Evolutionary conservation across 37 sponge, comb jelly and placozoan species (phyloP), one percentile per base, ranked within the genome.

Genomic region (Eunapius fragilis): DNA sequence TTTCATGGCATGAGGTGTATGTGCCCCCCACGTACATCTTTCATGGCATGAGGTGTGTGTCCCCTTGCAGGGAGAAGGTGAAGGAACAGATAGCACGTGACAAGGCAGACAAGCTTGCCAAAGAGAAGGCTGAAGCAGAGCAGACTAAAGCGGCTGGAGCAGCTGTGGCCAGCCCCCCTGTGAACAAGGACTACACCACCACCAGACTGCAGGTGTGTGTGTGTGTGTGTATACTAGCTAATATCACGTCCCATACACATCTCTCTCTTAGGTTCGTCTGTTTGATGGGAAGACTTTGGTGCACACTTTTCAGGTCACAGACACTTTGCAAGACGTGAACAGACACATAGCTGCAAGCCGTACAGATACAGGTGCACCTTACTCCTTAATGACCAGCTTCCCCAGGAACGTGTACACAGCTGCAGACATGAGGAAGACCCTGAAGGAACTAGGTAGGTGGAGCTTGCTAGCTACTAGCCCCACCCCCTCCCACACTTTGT

Each of bases 71-170:
- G 71, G 83, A 94, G 70, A 91, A 84, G 84, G 92, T 94, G 48
- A 82, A 80, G 48, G 95, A 91, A 0, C 83, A 94, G 79, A 94
- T 94, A 77, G 95, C 95, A 27, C 75, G 68, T 14, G 95, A 94
- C 71, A 67, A 80, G 45, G 92, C 95, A 24, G 92, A 88, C 24
- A 86, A 80, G 19, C 80, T 82, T 49, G 94, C 88, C 27, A 17
- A 72, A 41, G 75, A 32, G 23, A 76, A 82, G 68, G 84, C 81
- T 36, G 87, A 87, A 75, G 71, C 87, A 77, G 50, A 83, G 26
- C 67, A 71, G 10, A 7, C 67, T 37, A 80, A 33, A 31, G 26
- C 38, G 2, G 58, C 58, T 17, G 58, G 14, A 58, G 58, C 58
- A 19, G 58, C 58, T 13, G 58, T 19, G 2, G 58, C 58, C 58